Percentiles rank a stretch among this genome's conserved stretches.
Conservation (phyloP, 2,797 vertebrate species). For the Linurgus olivaceus region DNA sequence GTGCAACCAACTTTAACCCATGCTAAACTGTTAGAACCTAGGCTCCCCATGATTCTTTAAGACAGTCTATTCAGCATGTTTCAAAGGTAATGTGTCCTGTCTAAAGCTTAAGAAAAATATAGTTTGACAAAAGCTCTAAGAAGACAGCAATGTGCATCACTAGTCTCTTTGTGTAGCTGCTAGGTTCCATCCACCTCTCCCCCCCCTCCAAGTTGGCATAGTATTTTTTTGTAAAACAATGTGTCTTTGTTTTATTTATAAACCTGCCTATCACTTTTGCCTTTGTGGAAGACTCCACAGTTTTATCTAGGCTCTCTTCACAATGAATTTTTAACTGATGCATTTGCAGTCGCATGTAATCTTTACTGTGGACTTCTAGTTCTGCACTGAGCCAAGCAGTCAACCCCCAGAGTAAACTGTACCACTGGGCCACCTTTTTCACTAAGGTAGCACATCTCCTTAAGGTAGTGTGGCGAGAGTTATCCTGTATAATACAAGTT, state of each 20-base stretch:
- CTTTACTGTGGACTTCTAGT: neutral
- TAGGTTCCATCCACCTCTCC: neutral
- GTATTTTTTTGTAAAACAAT: slow-evolving; percentile 44
- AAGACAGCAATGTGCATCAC: neutral
- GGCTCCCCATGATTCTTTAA: neutral
- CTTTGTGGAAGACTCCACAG: slow-evolving; percentile 20
- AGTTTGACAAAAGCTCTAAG: slow-evolving; percentile 44
- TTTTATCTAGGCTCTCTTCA: slow-evolving; percentile 18
- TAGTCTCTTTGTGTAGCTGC: slow-evolving; percentile 21
- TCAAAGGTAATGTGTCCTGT: slow-evolving; percentile 23
- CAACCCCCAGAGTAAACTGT: neutral
- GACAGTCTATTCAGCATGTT: neutral
- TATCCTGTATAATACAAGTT: neutral
- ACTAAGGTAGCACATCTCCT: neutral
- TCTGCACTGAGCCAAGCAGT: neutral
- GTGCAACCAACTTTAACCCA: slow-evolving; percentile 3
- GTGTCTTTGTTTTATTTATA: slow-evolving; percentile 55
- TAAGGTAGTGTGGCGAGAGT: neutral
- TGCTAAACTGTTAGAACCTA: neutral
- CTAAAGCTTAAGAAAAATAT: slow-evolving; percentile 5
- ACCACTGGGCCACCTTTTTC: neutral
- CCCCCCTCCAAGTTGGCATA: neutral
- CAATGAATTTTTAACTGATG: neutral
- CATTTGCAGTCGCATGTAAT: neutral
- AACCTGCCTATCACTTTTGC: slow-evolving; percentile 37